These are phyloP conservation scores for Neopelma chrysocephalum DNA, from an alignment of 2,797 vertebrate species.

Conservation along the genomic window DNA sequence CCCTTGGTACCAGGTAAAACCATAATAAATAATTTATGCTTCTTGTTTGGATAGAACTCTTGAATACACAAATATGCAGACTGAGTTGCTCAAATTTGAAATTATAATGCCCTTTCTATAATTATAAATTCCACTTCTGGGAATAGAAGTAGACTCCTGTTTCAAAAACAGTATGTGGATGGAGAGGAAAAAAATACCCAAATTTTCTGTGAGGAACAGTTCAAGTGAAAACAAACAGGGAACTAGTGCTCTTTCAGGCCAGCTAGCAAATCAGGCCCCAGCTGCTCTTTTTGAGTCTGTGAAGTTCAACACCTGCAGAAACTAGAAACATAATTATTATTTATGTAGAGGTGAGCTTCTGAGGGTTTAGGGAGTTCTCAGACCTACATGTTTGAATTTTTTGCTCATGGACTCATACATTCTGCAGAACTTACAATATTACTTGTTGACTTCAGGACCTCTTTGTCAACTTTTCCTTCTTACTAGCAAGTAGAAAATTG, in stretches of 20 bases:
- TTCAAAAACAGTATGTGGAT: background rate
- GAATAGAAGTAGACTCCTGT: background rate
- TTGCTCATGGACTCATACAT: background rate
- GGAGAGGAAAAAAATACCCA: background rate
- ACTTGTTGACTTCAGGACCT: background rate
- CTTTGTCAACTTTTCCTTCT: background rate
- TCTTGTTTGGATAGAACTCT: background rate
- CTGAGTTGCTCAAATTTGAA: constrained; percentile 5
- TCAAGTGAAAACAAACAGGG: background rate
- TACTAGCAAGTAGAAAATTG: background rate
- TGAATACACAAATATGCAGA: background rate
- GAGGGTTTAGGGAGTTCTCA: background rate
- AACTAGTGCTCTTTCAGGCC: background rate
- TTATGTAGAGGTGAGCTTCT: background rate
- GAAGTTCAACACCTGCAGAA: background rate
- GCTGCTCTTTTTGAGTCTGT: background rate
- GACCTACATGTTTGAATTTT: background rate
- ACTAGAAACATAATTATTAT: background rate
- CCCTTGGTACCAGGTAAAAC: background rate
- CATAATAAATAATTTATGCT: background rate
- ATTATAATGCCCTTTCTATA: background rate
- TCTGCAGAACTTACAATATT: background rate
- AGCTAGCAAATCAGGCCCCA: background rate
- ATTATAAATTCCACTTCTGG: background rate
- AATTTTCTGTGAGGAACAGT: background rate